Evolutionary conservation across 2,113 vertebrate species (phyloP).

Genomic region (Ifrita kowaldi): DNA sequence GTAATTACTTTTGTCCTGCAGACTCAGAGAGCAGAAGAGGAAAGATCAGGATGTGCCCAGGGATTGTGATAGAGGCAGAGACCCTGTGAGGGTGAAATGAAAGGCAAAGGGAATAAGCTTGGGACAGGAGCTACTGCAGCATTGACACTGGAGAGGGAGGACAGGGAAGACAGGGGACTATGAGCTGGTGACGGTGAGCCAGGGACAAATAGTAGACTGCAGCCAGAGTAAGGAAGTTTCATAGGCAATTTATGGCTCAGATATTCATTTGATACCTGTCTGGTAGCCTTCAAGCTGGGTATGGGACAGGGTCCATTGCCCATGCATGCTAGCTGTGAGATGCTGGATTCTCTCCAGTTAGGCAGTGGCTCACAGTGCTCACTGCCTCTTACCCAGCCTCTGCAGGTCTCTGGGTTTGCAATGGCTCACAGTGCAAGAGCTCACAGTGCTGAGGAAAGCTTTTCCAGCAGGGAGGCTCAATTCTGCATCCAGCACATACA

Average conservation of each 20-base stretch:
- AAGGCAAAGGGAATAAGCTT: fast-evolving
- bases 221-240: not conserved
- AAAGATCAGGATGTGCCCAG: not conserved
- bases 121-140: not conserved
- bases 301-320: not conserved
- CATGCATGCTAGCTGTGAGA: not conserved
- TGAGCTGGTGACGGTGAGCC: not conserved
- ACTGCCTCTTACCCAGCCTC: not conserved
- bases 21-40: not conserved
- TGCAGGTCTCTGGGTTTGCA: not conserved
- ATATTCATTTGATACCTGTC: not conserved
- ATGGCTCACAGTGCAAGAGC: not conserved
- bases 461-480: not conserved
- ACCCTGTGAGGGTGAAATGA: not conserved
- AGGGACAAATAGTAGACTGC: not conserved
- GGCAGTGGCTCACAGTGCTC: not conserved
- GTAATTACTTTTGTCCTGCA: not conserved
- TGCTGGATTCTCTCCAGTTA: not conserved
- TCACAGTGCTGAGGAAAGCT: not conserved
- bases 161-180: not conserved
- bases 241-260: not conserved
- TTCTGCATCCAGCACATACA: not conserved
- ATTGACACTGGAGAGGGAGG: not conserved
- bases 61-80: not conserved
- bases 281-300: not conserved